These are phyloP conservation scores for Andricus curvator DNA, from an alignment of 2,888 invertebrate species.

Conservation along the genomic window DNA sequence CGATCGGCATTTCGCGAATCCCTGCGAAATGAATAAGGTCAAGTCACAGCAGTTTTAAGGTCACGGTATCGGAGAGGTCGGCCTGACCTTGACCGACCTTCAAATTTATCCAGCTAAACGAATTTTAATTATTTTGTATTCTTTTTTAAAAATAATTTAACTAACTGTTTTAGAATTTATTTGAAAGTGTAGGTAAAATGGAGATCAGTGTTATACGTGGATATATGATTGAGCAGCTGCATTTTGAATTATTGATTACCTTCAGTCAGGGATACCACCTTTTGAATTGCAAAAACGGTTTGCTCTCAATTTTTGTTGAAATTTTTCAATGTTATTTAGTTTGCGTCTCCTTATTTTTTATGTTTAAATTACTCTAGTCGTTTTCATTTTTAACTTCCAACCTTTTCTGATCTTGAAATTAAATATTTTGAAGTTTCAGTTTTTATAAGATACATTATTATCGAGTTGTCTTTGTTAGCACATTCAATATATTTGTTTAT, in stretches of 20 bases:
- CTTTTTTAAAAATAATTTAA: neutral
- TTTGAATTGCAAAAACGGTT: neutral
- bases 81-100: slow-evolving; percentile 8
- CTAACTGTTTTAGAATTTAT: neutral
- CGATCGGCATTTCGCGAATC: neutral
- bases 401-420: no score
- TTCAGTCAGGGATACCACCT: neutral
- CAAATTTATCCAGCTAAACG: neutral
- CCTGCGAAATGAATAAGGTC: slow-evolving; percentile 13
- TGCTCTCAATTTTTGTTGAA: neutral
- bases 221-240: neutral
- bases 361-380: no score
- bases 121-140: neutral
- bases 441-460: no score
- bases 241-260: slow-evolving; percentile 3
- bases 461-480: no score
- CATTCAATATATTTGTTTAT: no score
- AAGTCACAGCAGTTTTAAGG: neutral
- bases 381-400: no score
- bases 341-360: no score
- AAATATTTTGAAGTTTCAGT: no score
- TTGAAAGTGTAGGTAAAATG: neutral
- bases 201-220: neutral
- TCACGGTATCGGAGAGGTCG: neutral
- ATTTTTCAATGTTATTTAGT: no score